Conservation (phyloP, 2,113 vertebrate genomes). For the Ciconia boyciana region DNA sequence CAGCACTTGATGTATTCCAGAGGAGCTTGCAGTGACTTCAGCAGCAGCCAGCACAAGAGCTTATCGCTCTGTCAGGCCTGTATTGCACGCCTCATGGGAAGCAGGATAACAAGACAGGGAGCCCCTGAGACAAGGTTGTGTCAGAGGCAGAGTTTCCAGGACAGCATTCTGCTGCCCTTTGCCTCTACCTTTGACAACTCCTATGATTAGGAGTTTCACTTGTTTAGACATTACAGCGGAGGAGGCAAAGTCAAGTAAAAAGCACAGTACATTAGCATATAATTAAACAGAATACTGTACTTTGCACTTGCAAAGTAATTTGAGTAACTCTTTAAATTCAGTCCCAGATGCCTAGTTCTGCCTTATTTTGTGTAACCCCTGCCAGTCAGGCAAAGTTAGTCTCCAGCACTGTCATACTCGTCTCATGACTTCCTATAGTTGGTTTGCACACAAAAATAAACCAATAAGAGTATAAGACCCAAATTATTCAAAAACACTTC, state of each 20-base stretch:
- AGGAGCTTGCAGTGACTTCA: not conserved
- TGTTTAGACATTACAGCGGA: not conserved
- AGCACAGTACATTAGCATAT: not conserved
- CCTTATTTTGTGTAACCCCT: not conserved
- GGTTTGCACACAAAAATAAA: not conserved
- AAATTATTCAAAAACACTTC: not conserved
- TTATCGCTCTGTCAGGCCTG: not conserved
- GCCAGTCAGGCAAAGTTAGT: not conserved
- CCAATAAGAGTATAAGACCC: not conserved
- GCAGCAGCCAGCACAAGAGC: not conserved
- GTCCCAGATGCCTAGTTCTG: not conserved
- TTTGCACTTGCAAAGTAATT: not conserved
- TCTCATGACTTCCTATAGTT: not conserved
- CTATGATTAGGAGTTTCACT: not conserved
- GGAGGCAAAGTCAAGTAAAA: not conserved
- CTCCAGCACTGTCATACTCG: not conserved
- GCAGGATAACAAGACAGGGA: not conserved
- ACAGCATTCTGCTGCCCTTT: not conserved
- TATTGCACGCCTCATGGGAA: rapidly evolving
- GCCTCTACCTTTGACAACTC: not conserved
- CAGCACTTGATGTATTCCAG: not conserved
- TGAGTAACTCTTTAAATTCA: not conserved
- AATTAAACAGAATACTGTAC: not conserved
- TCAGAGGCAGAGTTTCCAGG: not conserved
- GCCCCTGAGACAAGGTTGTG: not conserved